Conservation (phyloP, 2,113 vertebrate genomes). For the Ivindomyrus marchei region DNA sequence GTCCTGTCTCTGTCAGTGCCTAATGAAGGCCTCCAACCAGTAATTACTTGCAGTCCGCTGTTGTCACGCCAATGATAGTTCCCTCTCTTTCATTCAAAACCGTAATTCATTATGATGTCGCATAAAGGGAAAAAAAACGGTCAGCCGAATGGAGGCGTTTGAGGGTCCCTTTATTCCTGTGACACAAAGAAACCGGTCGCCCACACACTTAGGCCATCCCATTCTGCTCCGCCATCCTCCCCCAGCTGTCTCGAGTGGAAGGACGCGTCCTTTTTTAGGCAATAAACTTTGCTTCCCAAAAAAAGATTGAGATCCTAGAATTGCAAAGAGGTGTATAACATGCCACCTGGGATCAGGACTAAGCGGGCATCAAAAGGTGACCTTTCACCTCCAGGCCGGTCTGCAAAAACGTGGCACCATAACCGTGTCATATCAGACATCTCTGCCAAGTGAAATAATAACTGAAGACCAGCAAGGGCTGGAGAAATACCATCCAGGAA, state of each 20-base stretch:
- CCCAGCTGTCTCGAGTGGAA: constrained; percentile 6
- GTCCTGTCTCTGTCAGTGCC: neutral
- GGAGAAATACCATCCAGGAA: neutral
- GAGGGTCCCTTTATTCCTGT: neutral
- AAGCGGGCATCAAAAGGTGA: neutral
- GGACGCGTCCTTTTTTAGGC: constrained; percentile 6
- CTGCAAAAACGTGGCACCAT: neutral
- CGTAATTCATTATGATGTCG: neutral
- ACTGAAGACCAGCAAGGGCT: neutral
- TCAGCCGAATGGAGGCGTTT: neutral
- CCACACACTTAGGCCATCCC: neutral
- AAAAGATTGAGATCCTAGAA: constrained; percentile 16
- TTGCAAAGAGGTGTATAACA: constrained; percentile 32
- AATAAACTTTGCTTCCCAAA: neutral
- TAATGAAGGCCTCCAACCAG: neutral
- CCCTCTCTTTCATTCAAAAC: neutral
- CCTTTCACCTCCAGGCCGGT: constrained; percentile 11
- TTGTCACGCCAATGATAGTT: neutral
- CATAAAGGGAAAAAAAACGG: constrained; percentile 5
- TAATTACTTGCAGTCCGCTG: neutral
- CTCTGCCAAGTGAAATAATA: constrained; percentile 34
- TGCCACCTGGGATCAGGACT: constrained; percentile 38
- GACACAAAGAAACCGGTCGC: neutral
- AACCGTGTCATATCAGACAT: neutral
- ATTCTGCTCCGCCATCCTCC: constrained; percentile 3